phyloP scores from a whole-genome alignment of 1,140 invertebrate genomes.

The Limonius californicus region DNA sequence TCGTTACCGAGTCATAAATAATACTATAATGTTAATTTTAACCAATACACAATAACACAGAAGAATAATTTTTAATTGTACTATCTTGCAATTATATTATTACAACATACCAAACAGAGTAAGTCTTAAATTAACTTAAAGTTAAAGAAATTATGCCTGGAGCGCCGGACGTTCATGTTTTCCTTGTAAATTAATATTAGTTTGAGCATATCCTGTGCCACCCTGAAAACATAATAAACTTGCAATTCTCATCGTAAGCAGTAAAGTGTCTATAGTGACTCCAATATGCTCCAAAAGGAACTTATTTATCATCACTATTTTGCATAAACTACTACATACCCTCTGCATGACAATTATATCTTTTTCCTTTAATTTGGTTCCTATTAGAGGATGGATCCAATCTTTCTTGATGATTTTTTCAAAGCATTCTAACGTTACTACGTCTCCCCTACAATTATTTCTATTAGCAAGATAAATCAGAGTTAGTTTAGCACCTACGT shows the following conservation, averaged over 20 bases:
- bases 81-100: no score
- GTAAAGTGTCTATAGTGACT: no score
- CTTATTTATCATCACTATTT: no score
- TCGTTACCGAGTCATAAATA: no score
- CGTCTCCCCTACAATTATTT: constrained; percentile 71
- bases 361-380: constrained; percentile 80
- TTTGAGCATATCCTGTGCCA: constrained; percentile 89
- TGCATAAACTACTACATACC: constrained; percentile 51
- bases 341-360: constrained; percentile 92
- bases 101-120: no score
- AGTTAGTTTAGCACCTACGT: constrained; percentile 67
- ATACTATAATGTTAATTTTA: no score
- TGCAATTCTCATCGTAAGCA: no score
- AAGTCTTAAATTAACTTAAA: no score
- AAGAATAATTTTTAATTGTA: no score
- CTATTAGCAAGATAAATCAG: constrained; percentile 33
- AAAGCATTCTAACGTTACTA: constrained; percentile 94
- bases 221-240: constrained; percentile 65
- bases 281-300: no score
- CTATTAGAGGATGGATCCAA: constrained; percentile 92
- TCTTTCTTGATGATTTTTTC: constrained; percentile 97
- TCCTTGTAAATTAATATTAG: constrained; percentile 78
- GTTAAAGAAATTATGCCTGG: constrained; percentile 70
- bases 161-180: constrained; percentile 83
- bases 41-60: no score